Evolutionary conservation across 2,797 vertebrate species (phyloP).

Genomic region (Danio aesculapii): DNA sequence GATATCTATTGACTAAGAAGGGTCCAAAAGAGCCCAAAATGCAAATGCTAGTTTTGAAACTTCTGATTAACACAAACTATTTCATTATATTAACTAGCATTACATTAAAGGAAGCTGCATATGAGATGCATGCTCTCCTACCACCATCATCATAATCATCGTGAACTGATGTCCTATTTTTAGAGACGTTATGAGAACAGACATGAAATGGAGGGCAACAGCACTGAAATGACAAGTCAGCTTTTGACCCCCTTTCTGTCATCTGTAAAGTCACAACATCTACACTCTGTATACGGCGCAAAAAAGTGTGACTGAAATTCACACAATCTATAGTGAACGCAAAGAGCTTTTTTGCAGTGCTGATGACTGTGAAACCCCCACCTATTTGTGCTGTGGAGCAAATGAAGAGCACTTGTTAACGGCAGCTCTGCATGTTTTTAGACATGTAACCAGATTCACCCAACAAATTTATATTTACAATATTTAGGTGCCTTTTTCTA

Average conservation of each 20-base stretch:
- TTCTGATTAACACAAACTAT: not conserved
- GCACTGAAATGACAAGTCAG: not conserved
- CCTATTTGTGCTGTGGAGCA: not conserved
- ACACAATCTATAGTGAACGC: not conserved
- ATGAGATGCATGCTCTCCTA: not conserved
- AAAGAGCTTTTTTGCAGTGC: not conserved
- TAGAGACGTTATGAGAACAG: not conserved
- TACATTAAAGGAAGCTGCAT: not conserved
- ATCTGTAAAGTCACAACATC: slow-evolving; percentile 1
- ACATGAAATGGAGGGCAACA: not conserved
- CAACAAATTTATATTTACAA: too few species aligned
- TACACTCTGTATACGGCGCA: not conserved
- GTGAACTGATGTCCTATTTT: not conserved
- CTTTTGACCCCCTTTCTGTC: slow-evolving; percentile 2
- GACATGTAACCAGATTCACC: too few species aligned
- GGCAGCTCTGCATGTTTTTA: not conserved
- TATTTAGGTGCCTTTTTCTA: too few species aligned
- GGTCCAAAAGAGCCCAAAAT: not conserved
- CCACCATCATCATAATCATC: not conserved
- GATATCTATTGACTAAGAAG: not conserved
- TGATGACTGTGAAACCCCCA: not conserved
- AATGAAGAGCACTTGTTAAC: not conserved
- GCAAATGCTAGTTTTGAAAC: too few species aligned
- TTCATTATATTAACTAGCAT: not conserved
- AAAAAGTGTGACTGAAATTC: not conserved